phyloP scores from a whole-genome alignment of 2,888 invertebrate genomes.

The Zaprionus bogoriensis region DNA sequence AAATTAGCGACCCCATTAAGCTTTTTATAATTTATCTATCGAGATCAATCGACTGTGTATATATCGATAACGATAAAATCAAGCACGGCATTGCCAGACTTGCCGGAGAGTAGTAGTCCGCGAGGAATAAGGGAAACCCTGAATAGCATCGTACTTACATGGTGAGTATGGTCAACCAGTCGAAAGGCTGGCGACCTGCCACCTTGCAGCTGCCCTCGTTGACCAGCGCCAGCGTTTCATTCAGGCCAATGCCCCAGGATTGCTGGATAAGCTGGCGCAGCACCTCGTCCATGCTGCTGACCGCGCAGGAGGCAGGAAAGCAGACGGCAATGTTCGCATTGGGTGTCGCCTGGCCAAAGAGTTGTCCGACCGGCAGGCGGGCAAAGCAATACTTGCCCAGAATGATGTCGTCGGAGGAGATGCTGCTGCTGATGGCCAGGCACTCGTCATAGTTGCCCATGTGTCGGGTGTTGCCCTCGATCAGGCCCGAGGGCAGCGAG shows the following conservation, averaged over 20 bases:
- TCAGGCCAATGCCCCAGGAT: slow-evolving; percentile 4
- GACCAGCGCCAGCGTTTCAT: slow-evolving; percentile 10
- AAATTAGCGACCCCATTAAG: too few species aligned
- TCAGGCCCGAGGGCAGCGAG: slow-evolving; percentile 81
- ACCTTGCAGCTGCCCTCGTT: not conserved
- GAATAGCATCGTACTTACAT: slow-evolving; percentile 53
- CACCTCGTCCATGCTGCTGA: slow-evolving; percentile 43
- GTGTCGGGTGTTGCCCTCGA: slow-evolving; percentile 74
- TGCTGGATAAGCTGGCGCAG: slow-evolving; percentile 29
- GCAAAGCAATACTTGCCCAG: slow-evolving; percentile 57
- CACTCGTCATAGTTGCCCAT: slow-evolving; percentile 82
- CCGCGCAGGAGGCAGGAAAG: slow-evolving; percentile 60
- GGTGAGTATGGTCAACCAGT: slow-evolving; percentile 62
- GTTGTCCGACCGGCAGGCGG: slow-evolving; percentile 6
- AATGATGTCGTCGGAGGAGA: slow-evolving; percentile 7
- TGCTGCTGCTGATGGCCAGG: slow-evolving; percentile 51
- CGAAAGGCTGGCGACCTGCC: slow-evolving; percentile 27
- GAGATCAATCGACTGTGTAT: not conserved
- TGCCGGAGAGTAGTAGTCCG: too few species aligned
- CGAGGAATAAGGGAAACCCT: not conserved
- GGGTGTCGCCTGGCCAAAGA: not conserved
- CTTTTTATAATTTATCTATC: too few species aligned
- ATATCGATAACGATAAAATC: not conserved
- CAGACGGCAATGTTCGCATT: slow-evolving; percentile 57
- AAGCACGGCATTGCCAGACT: not conserved